phyloP scores from a whole-genome alignment of 2,113 vertebrate genomes.

The Eclectus roratus region DNA sequence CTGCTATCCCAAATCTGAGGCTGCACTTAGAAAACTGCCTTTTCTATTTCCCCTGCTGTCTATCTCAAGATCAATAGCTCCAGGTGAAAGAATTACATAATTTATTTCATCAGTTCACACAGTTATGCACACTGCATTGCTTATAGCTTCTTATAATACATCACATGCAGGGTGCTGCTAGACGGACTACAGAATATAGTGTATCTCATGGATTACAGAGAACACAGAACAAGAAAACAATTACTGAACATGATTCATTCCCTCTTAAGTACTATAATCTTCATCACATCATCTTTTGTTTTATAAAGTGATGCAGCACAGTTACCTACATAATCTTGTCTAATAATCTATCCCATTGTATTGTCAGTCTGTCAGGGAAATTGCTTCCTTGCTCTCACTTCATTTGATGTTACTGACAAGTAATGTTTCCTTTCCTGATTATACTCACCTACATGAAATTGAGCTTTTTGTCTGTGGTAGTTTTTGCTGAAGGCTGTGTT shows the following conservation, averaged over 20 bases:
- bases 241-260: background rate
- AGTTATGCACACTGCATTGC: background rate
- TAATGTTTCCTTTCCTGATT: conserved; percentile 51
- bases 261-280: background rate
- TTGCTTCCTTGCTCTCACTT: conserved; percentile 27
- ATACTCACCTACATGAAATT: background rate
- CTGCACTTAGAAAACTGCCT: background rate
- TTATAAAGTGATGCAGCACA: background rate
- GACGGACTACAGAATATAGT: rapidly evolving
- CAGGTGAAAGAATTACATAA: background rate
- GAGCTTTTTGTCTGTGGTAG: background rate
- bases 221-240: background rate
- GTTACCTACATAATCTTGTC: conserved; percentile 5
- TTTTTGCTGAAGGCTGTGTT: background rate
- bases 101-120: background rate
- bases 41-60: background rate
- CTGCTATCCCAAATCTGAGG: background rate
- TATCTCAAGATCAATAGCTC: background rate
- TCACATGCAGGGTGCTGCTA: background rate
- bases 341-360: conserved; percentile 10
- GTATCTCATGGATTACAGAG: background rate
- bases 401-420: conserved; percentile 46
- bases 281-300: background rate
- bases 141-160: background rate
- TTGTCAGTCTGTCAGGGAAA: conserved; percentile 10